Evolutionary conservation across 2,888 invertebrate genomes (phyloP), one percentile per base, ranked within the genome.

Genomic region (Ellobium chinense): DNA sequence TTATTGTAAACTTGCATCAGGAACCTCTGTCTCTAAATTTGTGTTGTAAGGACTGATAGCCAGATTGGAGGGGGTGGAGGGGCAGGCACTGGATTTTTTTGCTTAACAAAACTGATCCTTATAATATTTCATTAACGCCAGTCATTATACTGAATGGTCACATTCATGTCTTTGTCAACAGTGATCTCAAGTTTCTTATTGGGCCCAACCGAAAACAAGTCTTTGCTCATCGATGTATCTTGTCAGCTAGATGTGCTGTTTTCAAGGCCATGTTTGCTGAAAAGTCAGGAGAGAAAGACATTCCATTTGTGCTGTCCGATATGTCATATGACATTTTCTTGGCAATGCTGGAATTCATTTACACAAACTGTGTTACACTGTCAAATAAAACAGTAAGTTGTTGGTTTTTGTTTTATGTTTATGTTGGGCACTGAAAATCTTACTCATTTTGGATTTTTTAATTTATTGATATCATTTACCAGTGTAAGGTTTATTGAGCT

Each of bases 261-360:
- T 92, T 92, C 85, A 87, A 89, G 65, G 91, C 91, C 36, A 92
- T 92, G 90, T 91, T 92, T 85, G 85, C 88, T 12, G 91, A 92
- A 12, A 83, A 83, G 56, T 62, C 69, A n/a, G 63, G 66, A 2
- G 91, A 90, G 72, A 87, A 88, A 80, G 89, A 91, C 37, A 87
- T 90, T 14, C 91, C 91, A n/a, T 89, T 91, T 78, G 90, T 92
- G 0, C 81, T 92, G 56, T 88, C 92, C 29, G 92, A 92, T 73
- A 91, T 91, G 84, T 86, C 88, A 29, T 87, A 89, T 24, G 91
- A 91, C 36, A 88, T 91, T 27, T 92, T 92, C 79, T 66, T 89
- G 27, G 87, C 92, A 24, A 87, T 92, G 88, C 69, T 92, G 79
- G 92, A 92, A 76, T 92, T 89, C 78, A 89, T 92, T 70, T 92